phyloP scores from a whole-genome alignment of 2,888 invertebrate genomes.

The Drosophila nigricruria region DNA sequence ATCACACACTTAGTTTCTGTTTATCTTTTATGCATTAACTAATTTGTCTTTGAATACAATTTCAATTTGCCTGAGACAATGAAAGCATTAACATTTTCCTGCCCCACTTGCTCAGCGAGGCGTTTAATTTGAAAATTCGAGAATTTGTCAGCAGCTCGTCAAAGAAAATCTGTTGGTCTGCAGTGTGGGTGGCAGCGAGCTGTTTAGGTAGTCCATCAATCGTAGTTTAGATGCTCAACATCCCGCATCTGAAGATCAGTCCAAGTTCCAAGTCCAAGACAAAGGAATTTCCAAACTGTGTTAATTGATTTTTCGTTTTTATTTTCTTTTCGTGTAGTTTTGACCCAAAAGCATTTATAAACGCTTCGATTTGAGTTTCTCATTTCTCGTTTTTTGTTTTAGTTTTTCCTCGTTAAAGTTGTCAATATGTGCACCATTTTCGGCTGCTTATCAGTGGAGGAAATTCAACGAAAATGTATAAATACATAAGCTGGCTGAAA shows the following conservation, averaged over 20 bases:
- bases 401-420: slow-evolving; percentile 65
- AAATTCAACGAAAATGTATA: slow-evolving; percentile 36
- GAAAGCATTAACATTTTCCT: slow-evolving; percentile 48
- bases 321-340: slow-evolving; percentile 24
- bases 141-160: slow-evolving; percentile 71
- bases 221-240: slow-evolving; percentile 28
- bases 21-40: slow-evolving; percentile 28
- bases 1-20: background rate
- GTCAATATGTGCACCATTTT: slow-evolving; percentile 83
- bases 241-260: slow-evolving; percentile 42
- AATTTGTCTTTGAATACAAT: slow-evolving; percentile 19
- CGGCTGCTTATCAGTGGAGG: slow-evolving; percentile 60
- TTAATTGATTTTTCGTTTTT: slow-evolving; percentile 52
- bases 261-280: slow-evolving; percentile 17
- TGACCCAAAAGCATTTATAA: slow-evolving; percentile 71
- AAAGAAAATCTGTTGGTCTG: slow-evolving; percentile 35
- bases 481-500: slow-evolving; percentile 42
- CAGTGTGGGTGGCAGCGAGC: slow-evolving; percentile 48
- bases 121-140: slow-evolving; percentile 55
- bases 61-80: slow-evolving; percentile 41
- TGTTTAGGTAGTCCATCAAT: slow-evolving; percentile 35
- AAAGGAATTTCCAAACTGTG: slow-evolving; percentile 46
- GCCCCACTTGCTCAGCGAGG: slow-evolving; percentile 55
- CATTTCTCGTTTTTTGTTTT: slow-evolving; percentile 25
- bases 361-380: slow-evolving; percentile 56